phyloP scores from a whole-genome alignment of 1,140 invertebrate species.

The Philotrypesis tridentata region DNA sequence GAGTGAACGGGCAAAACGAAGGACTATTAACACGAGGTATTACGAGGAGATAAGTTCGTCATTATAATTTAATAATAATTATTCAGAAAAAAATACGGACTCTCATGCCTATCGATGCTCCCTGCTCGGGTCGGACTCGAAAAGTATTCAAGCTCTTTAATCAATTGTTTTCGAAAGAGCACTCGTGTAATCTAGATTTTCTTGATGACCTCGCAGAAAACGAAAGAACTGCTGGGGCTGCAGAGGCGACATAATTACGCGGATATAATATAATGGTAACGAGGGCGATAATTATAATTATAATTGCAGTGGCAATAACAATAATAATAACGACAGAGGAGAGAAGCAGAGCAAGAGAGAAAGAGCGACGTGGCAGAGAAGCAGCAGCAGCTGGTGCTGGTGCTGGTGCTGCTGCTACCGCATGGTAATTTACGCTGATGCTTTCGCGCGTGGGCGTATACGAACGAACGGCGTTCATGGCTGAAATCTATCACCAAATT shows the following conservation, averaged over 20 bases:
- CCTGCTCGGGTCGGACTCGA: too few species aligned
- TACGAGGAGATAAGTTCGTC: conserved; percentile 8
- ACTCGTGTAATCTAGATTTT: not conserved
- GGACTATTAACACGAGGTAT: not conserved
- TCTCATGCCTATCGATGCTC: not conserved
- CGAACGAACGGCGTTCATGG: not conserved
- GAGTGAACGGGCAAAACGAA: not conserved
- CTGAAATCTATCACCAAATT: conserved; percentile 61
- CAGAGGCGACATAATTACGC: conserved; percentile 19
- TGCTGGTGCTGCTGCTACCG: not conserved
- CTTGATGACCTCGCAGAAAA: not conserved
- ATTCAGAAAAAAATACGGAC: not conserved
- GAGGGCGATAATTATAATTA: conserved; percentile 46
- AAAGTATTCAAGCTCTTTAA: not conserved
- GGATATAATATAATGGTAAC: conserved; percentile 33
- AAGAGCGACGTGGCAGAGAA: not conserved
- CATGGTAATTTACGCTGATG: not conserved
- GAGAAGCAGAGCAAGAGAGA: not conserved
- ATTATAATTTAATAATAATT: conserved; percentile 31
- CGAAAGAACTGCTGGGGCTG: not conserved
- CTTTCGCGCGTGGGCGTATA: not conserved
- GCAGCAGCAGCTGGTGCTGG: not conserved
- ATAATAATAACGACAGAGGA: conserved; percentile 27
- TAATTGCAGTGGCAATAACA: conserved; percentile 36
- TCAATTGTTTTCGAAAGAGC: not conserved